Percentiles rank a stretch among this genome's conserved stretches.
Conservation (phyloP, 2,888 invertebrate species). For the Spodoptera littoralis region DNA sequence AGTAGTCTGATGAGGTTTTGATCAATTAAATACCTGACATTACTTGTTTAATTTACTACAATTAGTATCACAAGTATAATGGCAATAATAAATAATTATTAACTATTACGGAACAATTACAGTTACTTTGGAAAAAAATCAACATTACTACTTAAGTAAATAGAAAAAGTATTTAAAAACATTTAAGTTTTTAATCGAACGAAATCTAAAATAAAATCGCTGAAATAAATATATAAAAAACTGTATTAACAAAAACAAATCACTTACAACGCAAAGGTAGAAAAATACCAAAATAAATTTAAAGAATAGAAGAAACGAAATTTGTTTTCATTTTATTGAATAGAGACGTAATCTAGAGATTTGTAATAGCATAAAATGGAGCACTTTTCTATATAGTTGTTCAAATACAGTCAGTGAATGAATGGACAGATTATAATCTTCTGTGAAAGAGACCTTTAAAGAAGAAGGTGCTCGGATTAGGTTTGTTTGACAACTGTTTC, state of each 20-base stretch:
- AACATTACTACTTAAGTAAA: too few relatives aligned
- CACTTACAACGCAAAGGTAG: neutral
- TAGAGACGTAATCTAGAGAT: conserved; percentile 12
- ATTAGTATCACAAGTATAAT: too few relatives aligned
- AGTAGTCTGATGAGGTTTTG: too few relatives aligned
- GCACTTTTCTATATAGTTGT: conserved; percentile 2
- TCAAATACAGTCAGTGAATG: conserved; percentile 17
- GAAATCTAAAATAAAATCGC: too few relatives aligned
- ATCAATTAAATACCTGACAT: too few relatives aligned
- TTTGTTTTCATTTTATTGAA: conserved; percentile 8
- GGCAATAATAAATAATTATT: too few relatives aligned
- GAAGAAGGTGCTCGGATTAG: conserved; percentile 15
- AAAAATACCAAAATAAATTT: neutral
- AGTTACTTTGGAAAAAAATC: too few relatives aligned
- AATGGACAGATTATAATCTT: conserved; percentile 41
- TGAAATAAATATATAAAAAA: too few relatives aligned
- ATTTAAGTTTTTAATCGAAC: too few relatives aligned
- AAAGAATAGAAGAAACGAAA: neutral
- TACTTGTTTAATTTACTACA: too few relatives aligned
- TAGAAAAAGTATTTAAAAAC: too few relatives aligned
- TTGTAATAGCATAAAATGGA: conserved; percentile 7
- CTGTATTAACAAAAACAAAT: neutral
- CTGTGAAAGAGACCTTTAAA: conserved; percentile 24
- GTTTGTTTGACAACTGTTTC: neutral
- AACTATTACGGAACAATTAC: too few relatives aligned